Conservation (phyloP, 35 echinoderm and acorn worm genomes). For the Chiridota heheva region DNA sequence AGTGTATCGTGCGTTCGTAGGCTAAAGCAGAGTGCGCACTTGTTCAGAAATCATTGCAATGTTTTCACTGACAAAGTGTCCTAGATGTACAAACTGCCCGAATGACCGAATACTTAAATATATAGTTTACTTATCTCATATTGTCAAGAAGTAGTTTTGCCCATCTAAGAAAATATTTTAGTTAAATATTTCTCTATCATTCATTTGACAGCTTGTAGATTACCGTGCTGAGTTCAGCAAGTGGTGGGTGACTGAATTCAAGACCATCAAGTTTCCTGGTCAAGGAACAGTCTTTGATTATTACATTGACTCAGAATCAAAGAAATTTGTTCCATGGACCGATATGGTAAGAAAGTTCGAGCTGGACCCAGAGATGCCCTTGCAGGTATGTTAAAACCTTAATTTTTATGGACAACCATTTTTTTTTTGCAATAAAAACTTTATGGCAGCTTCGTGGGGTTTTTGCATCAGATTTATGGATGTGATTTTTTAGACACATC, state of each 20-base stretch:
- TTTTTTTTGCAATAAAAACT: background rate
- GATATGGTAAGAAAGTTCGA: slow-evolving; percentile 90
- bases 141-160: too few species aligned
- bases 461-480: too few species aligned
- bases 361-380: slow-evolving; percentile 90
- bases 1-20: too few species aligned
- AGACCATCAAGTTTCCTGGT: slow-evolving; percentile 98
- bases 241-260: slow-evolving; percentile 99
- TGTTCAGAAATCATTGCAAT: too few species aligned
- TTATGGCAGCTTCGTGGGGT: background rate
- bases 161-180: too few species aligned
- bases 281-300: slow-evolving; percentile 99
- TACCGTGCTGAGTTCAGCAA: slow-evolving; percentile 97
- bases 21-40: too few species aligned
- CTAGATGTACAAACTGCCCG: too few species aligned
- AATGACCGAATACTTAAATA: too few species aligned
- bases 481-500: too few species aligned
- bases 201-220: slow-evolving; percentile 87
- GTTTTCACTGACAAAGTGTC: too few species aligned
- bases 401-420: background rate
- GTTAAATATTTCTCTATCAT: too few species aligned
- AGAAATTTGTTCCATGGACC: slow-evolving; percentile 94
- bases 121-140: too few species aligned
- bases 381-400: slow-evolving; percentile 65
- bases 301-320: slow-evolving; percentile 83